Percentiles rank a stretch among this genome's conserved stretches.
Conservation (phyloP, 2,888 invertebrate genomes). For the Belgica antarctica region DNA sequence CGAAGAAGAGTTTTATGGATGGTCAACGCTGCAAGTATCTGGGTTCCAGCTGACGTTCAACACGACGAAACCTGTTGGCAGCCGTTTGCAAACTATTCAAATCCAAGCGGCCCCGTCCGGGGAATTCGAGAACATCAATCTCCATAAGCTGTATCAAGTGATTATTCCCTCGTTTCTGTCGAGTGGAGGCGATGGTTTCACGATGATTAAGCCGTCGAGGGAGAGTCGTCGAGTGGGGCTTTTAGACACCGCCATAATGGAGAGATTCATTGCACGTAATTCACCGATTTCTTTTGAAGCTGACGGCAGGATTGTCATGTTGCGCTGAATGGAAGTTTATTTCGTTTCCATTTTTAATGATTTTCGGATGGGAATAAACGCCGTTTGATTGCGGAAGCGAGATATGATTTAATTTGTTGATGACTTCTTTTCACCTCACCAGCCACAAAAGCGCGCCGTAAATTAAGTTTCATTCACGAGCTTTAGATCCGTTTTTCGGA, state of each 20-base stretch:
- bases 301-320: slow-evolving; percentile 58
- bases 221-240: slow-evolving; percentile 50
- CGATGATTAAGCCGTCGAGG: slow-evolving; percentile 53
- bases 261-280: slow-evolving; percentile 50
- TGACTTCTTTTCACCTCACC: background rate
- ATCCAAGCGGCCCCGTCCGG: slow-evolving; percentile 64
- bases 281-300: slow-evolving; percentile 55
- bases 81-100: slow-evolving; percentile 60
- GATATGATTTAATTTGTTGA: background rate
- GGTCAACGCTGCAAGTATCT: slow-evolving; percentile 63
- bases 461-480: slow-evolving; percentile 5
- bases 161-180: slow-evolving; percentile 63
- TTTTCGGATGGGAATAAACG: too few species aligned
- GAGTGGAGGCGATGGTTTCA: slow-evolving; percentile 69
- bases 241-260: slow-evolving; percentile 49
- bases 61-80: slow-evolving; percentile 59
- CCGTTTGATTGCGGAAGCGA: background rate
- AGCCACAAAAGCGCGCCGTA: background rate
- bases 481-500: background rate
- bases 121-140: slow-evolving; percentile 60
- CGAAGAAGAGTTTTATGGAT: slow-evolving; percentile 54
- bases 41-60: slow-evolving; percentile 62
- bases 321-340: too few species aligned
- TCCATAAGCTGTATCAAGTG: slow-evolving; percentile 61
- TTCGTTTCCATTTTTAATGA: too few species aligned